These are phyloP conservation scores for Heliconius hortense DNA, from an alignment of 2,888 invertebrate species.

Conservation along the genomic window DNA sequence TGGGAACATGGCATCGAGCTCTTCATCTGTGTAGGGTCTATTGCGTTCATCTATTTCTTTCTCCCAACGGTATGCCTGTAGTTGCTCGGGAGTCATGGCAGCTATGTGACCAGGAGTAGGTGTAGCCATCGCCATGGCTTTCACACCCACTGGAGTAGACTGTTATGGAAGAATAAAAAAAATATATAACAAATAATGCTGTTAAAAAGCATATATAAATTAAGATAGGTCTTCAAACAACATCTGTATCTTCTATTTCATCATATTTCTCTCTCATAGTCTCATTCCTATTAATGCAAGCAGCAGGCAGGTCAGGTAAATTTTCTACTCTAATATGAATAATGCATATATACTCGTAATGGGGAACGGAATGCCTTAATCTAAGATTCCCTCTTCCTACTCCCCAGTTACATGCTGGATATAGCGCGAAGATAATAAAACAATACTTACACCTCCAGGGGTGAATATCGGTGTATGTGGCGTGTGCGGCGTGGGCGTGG, in stretches of 20 bases:
- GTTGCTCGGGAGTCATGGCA: slow-evolving; percentile 99
- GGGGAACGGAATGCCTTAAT: too few relatives aligned
- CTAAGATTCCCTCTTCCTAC: too few relatives aligned
- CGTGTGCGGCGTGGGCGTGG: slow-evolving; percentile 84
- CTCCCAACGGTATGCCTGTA: slow-evolving; percentile 99
- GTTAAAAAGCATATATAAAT: not conserved
- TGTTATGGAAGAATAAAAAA: slow-evolving; percentile 43
- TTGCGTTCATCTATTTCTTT: slow-evolving; percentile 99
- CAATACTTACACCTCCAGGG: slow-evolving; percentile 86
- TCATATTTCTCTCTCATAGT: not conserved
- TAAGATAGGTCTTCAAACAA: not conserved
- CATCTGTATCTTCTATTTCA: not conserved
- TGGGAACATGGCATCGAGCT: slow-evolving; percentile 98
- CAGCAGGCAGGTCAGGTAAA: not conserved
- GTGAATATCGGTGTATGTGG: slow-evolving; percentile 87
- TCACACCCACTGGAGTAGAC: slow-evolving; percentile 93
- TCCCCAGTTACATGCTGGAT: too few relatives aligned
- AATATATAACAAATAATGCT: not conserved
- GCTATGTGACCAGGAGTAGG: slow-evolving; percentile 98
- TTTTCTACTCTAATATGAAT: too few relatives aligned
- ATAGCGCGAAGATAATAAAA: not conserved
- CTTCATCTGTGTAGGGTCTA: slow-evolving; percentile 97
- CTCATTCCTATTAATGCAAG: not conserved
- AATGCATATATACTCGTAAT: too few relatives aligned
- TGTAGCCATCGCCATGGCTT: slow-evolving; percentile 99